Conservation (phyloP, 2,888 invertebrate genomes). For the Diogma glabrata region DNA sequence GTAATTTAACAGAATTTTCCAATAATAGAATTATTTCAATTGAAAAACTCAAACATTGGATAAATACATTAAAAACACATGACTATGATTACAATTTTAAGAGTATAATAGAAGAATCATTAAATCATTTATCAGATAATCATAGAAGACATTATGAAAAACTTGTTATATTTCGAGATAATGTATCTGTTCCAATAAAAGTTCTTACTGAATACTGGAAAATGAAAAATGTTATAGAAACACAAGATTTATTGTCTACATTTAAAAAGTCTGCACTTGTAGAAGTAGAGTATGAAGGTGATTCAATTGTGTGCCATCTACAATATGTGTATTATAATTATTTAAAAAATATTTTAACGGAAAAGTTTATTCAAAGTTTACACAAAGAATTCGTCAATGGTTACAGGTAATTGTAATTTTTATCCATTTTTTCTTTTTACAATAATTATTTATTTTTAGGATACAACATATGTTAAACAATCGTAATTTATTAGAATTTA, state of each 20-base stretch:
- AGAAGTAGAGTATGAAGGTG: constrained; percentile 18
- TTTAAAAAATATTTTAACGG: constrained; percentile 20
- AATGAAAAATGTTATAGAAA: constrained; percentile 19
- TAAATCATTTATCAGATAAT: constrained; percentile 25
- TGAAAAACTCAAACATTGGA: too few relatives aligned
- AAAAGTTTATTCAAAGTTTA: constrained; percentile 20
- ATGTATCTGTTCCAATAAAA: constrained; percentile 19
- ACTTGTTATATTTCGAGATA: constrained; percentile 1
- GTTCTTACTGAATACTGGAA: constrained; percentile 29
- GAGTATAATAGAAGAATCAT: too few relatives aligned
- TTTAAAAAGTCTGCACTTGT: constrained; percentile 29
- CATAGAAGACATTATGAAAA: neutral
- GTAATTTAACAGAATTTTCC: constrained; percentile 22
- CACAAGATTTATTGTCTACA: constrained; percentile 24
- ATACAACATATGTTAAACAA: constrained; percentile 19
- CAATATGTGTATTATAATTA: constrained; percentile 30
- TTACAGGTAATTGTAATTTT: too few relatives aligned
- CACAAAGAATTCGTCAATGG: constrained; percentile 26
- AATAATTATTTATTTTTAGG: too few relatives aligned
- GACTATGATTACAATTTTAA: too few relatives aligned
- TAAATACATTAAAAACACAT: too few relatives aligned
- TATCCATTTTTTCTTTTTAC: too few relatives aligned
- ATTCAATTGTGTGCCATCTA: constrained; percentile 24
- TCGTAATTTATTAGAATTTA: constrained; percentile 25
- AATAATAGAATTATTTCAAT: constrained; percentile 20